These are phyloP conservation scores for Thymelicus acteon DNA, from an alignment of 2,888 invertebrate genomes.

Conservation along the genomic window DNA sequence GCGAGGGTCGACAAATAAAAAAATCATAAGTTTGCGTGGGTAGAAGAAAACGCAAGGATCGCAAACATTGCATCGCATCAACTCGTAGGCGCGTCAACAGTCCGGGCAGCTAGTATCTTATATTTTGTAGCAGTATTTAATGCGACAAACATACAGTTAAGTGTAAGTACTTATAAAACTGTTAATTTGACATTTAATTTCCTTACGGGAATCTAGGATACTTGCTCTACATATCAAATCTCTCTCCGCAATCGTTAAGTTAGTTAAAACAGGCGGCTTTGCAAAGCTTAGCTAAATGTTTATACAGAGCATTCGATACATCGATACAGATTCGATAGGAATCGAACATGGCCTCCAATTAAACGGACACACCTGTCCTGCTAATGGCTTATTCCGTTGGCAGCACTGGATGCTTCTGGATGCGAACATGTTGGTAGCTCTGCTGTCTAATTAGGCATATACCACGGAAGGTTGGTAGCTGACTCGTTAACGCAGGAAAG, in stretches of 20 bases:
- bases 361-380: constrained; percentile 51
- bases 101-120: too few species aligned
- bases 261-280: constrained; percentile 15
- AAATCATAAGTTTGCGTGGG: too few species aligned
- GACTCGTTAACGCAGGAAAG: constrained; percentile 21
- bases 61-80: too few species aligned
- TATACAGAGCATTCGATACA: constrained; percentile 34
- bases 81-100: too few species aligned
- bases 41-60: too few species aligned
- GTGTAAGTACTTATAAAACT: too few species aligned
- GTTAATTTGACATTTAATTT: too few species aligned
- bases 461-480: constrained; percentile 29
- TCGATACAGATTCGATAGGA: constrained; percentile 50
- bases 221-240: neutral
- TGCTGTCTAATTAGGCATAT: constrained; percentile 32
- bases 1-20: too few species aligned
- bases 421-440: constrained; percentile 32
- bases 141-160: too few species aligned
- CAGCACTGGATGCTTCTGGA: constrained; percentile 40
- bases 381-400: constrained; percentile 48
- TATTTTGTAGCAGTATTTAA: too few species aligned
- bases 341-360: constrained; percentile 56
- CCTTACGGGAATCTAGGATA: neutral
- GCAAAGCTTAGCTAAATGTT: constrained; percentile 20
- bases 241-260: constrained; percentile 8